These are phyloP conservation scores for Melolontha melolontha DNA, from an alignment of 2,888 invertebrate genomes.

Conservation along the genomic window DNA sequence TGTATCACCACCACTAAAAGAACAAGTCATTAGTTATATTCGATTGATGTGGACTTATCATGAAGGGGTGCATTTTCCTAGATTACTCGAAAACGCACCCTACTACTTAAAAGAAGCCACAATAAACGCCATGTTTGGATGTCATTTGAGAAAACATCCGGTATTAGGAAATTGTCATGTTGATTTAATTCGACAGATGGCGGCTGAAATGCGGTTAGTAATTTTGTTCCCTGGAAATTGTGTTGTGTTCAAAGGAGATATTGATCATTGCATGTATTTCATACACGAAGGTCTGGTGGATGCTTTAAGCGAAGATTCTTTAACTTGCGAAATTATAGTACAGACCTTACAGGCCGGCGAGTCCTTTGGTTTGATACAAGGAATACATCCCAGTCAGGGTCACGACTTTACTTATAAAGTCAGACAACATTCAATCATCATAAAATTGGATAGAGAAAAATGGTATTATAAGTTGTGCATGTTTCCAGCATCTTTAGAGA, in stretches of 20 bases:
- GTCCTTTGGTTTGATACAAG: constrained; percentile 46
- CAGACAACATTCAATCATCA: constrained; percentile 41
- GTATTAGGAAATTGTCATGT: constrained; percentile 45
- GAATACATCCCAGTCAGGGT: constrained; percentile 43
- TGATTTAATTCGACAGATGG: constrained; percentile 49
- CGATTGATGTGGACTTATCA: constrained; percentile 45
- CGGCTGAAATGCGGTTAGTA: constrained; percentile 43
- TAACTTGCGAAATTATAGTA: constrained; percentile 41
- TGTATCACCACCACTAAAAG: constrained; percentile 25
- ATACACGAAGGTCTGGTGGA: constrained; percentile 49
- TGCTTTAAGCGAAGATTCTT: constrained; percentile 43
- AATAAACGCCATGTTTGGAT: constrained; percentile 48
- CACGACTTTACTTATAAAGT: constrained; percentile 49
- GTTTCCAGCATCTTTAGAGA: constrained; percentile 47
- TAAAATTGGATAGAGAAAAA: constrained; percentile 41
- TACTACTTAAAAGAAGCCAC: constrained; percentile 49
- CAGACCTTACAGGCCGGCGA: constrained; percentile 33
- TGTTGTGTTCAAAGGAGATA: constrained; percentile 47
- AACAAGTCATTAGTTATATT: constrained; percentile 39
- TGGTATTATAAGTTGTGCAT: constrained; percentile 49
- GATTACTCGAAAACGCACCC: constrained; percentile 46
- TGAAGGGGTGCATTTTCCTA: constrained; percentile 45
- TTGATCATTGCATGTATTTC: constrained; percentile 51
- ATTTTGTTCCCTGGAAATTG: constrained; percentile 49
- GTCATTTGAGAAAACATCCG: constrained; percentile 44